A percentile compares a stretch with the other conserved stretches of the same genome.
Evolutionary conservation across 2,113 vertebrate species (phyloP).

Genomic region (Aphyosemion australe): DNA sequence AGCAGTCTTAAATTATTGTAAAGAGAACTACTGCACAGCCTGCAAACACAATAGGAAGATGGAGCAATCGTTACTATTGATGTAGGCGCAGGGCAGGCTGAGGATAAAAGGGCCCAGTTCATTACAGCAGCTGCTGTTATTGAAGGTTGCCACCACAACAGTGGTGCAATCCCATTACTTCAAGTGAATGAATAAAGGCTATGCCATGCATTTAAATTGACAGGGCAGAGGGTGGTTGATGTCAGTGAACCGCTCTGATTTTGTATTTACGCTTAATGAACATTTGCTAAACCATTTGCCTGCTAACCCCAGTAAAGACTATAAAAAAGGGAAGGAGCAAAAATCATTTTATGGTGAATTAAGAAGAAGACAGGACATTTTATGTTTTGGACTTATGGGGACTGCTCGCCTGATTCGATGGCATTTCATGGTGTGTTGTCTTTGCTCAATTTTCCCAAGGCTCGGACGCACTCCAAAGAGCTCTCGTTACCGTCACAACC

Average conservation of each 20-base stretch:
- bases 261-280: slow-evolving; percentile 76
- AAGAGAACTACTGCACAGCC: slow-evolving; percentile 6
- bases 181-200: slow-evolving; percentile 62
- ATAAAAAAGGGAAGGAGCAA: slow-evolving; percentile 14
- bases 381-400: slow-evolving; percentile 30
- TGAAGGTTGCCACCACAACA: slow-evolving; percentile 62
- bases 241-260: slow-evolving; percentile 69
- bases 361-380: slow-evolving; percentile 47
- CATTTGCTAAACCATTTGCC: slow-evolving; percentile 50
- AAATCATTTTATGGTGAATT: slow-evolving; percentile 75
- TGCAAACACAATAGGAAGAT: slow-evolving; percentile 32
- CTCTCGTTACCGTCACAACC: slow-evolving; percentile 23
- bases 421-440: slow-evolving; percentile 65
- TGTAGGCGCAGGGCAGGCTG: slow-evolving; percentile 31
- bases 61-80: slow-evolving; percentile 59
- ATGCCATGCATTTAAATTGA: slow-evolving; percentile 65
- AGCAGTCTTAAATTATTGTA: slow-evolving; percentile 39
- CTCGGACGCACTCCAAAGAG: slow-evolving; percentile 27
- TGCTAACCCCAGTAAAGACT: slow-evolving; percentile 48
- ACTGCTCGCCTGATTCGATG: slow-evolving; percentile 17
- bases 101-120: slow-evolving; percentile 54
- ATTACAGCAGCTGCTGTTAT: slow-evolving; percentile 59
- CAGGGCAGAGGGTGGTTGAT: slow-evolving; percentile 63
- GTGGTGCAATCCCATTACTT: slow-evolving; percentile 59
- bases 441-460: slow-evolving; percentile 59